Base-by-base conservation (phyloP, 2,113 vertebrate species). In the Galbula dea region DNA sequence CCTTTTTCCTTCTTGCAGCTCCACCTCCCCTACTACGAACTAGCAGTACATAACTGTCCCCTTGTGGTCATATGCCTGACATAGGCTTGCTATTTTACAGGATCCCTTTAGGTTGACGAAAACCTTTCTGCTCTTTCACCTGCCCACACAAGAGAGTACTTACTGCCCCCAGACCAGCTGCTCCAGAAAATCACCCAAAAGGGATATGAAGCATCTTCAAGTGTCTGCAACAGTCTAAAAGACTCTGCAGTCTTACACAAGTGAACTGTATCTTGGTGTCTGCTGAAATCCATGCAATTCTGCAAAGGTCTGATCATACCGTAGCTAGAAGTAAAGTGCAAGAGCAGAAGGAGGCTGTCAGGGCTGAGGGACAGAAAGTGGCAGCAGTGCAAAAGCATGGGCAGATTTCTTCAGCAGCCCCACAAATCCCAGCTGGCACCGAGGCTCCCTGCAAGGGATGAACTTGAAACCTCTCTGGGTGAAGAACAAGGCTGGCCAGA, bases 391-490 rank as follows among this genome's bases (percentile, higher is more conserved):
- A n/a, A 45, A 36, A 32, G 11, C 4, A 0, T 26, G 46, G 43
- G 11, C 10, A 30, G 37, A 12, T 83, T 81, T 48, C 59, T 66
- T 15, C 45, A 45, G 49, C 58, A 88, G 48, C 14, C 24, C 76
- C 32, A 7, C 5, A 36, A 27, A 62, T 15, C 10, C 4, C 1
- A 0, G 27, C 43, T 62, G 24, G 26, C 0, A 1, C 7, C 4
- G 27, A 43, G 11, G 22, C 4, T 81, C 22, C 29, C 61, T 62
- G 37, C 41, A 43, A 43, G n/a, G 51, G 6, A 48, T 2, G 1
- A 43, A 12, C 4, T 15, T 32, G 36, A 83, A 88, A 80, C 17
- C 13, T 45, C 6, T 2, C 30, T 39, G 55, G 49, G 8, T 32
- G 37, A 73, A 57, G 49, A 49, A n/a, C n/a, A 36, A 45, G n/a